These are phyloP conservation scores for Odontocerum albicorne DNA, from an alignment of 2,888 invertebrate genomes.

Conservation along the genomic window DNA sequence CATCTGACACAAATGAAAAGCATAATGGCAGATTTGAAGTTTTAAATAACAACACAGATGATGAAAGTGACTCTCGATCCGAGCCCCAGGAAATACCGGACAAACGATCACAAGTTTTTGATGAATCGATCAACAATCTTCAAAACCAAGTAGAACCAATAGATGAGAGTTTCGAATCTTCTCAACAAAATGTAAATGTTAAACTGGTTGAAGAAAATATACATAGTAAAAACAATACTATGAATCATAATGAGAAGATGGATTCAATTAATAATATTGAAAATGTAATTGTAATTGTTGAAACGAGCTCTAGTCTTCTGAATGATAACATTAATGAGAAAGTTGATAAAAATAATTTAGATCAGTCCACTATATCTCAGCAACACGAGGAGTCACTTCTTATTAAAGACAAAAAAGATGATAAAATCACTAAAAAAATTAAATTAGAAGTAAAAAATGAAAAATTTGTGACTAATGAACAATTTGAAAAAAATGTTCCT, in stretches of 20 bases:
- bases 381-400: no score
- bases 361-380: no score
- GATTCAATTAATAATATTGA: no score
- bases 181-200: no score
- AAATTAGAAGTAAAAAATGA: background rate
- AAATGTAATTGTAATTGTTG: no score
- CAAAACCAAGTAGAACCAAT: constrained; percentile 29
- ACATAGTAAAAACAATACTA: background rate
- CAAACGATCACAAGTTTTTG: constrained; percentile 47
- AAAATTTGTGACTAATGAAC: background rate
- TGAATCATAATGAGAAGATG: no score
- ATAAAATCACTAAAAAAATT: background rate
- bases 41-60: constrained; percentile 41
- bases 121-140: constrained; percentile 47
- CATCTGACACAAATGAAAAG: constrained; percentile 42
- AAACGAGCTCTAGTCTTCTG: no score
- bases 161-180: no score
- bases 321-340: no score
- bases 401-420: no score
- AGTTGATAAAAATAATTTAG: no score
- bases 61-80: constrained; percentile 5
- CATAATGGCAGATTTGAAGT: constrained; percentile 57
- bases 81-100: constrained; percentile 4
- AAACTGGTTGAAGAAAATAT: background rate
- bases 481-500: background rate